A percentile compares a stretch with the other conserved stretches of the same genome.
Conservation (phyloP, 2,888 invertebrate genomes). For the Pachydiplax longipennis region DNA sequence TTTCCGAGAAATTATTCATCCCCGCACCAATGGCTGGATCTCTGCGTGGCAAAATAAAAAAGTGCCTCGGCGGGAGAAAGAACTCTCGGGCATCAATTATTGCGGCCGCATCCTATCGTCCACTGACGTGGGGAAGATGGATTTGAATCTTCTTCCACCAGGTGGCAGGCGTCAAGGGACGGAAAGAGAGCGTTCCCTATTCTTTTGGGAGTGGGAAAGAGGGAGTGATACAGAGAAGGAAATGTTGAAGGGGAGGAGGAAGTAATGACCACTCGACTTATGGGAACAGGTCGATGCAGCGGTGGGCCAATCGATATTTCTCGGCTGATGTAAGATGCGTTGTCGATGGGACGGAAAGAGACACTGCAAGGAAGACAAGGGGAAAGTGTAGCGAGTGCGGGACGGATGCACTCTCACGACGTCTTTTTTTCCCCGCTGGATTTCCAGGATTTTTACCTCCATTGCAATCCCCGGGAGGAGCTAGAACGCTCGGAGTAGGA, state of each 20-base stretch:
- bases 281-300: slow-evolving; percentile 32
- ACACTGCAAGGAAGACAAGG: neutral
- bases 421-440: neutral
- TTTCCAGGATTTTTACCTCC: neutral
- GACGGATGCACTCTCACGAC: neutral
- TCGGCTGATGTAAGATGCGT: neutral
- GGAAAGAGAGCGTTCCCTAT: neutral
- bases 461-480: neutral
- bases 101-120: neutral
- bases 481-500: neutral
- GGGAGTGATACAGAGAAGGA: neutral
- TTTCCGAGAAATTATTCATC: neutral
- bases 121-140: neutral
- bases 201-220: neutral
- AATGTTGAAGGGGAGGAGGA: neutral
- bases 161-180: neutral
- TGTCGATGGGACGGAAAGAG: neutral
- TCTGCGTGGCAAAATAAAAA: neutral
- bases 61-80: neutral
- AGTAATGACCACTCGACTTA: slow-evolving; percentile 16
- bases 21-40: too few relatives aligned
- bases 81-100: neutral
- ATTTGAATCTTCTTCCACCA: neutral
- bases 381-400: neutral
- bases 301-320: slow-evolving; percentile 25